Conservation (phyloP, 2,797 vertebrate genomes). For the Crypturellus tataupa region DNA sequence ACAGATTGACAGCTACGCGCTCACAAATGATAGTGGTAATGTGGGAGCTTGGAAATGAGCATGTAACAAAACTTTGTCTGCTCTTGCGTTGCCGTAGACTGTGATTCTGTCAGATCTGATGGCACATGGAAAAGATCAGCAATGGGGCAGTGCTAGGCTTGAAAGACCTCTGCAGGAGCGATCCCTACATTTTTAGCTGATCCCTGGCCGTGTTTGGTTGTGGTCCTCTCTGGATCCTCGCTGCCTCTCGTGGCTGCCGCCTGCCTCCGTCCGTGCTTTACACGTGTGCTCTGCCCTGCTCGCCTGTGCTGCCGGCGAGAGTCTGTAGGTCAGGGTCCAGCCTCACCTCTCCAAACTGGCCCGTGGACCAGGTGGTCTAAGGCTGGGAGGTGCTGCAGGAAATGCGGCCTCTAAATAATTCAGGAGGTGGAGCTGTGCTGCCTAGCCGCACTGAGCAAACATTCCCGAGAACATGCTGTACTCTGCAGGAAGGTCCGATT, state of each 20-base stretch:
- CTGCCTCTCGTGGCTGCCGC: not conserved
- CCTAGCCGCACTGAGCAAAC: slow-evolving; percentile 56
- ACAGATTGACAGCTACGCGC: slow-evolving; percentile 62
- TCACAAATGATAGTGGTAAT: slow-evolving; percentile 23
- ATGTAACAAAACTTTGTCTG: not conserved
- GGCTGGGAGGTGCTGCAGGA: slow-evolving; percentile 49
- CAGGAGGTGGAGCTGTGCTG: slow-evolving; percentile 63
- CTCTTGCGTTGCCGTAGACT: not conserved
- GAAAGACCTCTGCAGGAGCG: not conserved
- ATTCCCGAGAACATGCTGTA: slow-evolving; percentile 51
- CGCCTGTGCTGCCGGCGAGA: not conserved
- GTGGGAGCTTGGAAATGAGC: slow-evolving; percentile 12
- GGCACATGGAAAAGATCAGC: not conserved
- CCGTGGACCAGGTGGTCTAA: not conserved
- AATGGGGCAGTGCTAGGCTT: not conserved
- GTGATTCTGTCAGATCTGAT: not conserved
- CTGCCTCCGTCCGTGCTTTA: not conserved
- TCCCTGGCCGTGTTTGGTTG: not conserved
- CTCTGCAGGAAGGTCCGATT: slow-evolving; percentile 38
- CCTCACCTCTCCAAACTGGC: not conserved
- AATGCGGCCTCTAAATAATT: slow-evolving; percentile 61
- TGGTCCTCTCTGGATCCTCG: not conserved
- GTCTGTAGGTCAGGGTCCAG: not conserved
- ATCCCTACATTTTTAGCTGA: not conserved
- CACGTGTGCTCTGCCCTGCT: not conserved